These are phyloP conservation scores for Hiodon alosoides DNA, from an alignment of 2,113 vertebrate genomes.

Conservation along the genomic window DNA sequence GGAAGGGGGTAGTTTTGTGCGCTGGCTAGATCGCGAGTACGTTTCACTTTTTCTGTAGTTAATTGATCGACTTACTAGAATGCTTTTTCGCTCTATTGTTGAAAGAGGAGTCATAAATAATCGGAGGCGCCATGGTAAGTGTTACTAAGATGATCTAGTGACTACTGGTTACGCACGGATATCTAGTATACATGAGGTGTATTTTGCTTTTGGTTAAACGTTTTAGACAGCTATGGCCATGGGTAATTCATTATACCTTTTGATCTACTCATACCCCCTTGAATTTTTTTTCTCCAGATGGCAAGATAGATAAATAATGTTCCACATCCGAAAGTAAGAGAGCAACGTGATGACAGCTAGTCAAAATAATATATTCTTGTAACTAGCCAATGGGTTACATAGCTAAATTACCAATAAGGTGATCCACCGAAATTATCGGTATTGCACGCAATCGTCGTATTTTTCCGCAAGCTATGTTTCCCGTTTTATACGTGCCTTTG, in stretches of 20 bases:
- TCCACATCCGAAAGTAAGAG: no score
- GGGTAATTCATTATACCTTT: not conserved
- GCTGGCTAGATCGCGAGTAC: not conserved
- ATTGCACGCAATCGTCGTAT: no score
- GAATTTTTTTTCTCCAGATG: no score
- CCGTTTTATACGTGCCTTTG: not conserved
- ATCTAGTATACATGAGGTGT: no score
- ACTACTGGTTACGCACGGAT: not conserved
- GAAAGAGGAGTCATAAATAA: constrained; percentile 48
- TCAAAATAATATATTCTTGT: no score
- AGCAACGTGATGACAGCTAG: no score
- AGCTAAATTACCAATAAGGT: no score
- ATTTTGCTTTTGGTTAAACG: no score
- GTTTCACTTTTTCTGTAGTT: not conserved
- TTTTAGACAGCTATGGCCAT: not conserved
- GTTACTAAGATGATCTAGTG: not conserved
- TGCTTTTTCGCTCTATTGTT: constrained; percentile 62
- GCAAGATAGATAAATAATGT: no score
- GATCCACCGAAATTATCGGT: no score
- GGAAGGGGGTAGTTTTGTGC: not conserved
- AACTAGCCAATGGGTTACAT: no score
- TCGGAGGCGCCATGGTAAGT: constrained; percentile 57
- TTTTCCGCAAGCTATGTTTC: not conserved
- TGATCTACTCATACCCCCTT: no score
- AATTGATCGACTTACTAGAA: constrained; percentile 18